Conservation (phyloP, 2,797 vertebrate species). For the Dendrocincla tyrannina region DNA sequence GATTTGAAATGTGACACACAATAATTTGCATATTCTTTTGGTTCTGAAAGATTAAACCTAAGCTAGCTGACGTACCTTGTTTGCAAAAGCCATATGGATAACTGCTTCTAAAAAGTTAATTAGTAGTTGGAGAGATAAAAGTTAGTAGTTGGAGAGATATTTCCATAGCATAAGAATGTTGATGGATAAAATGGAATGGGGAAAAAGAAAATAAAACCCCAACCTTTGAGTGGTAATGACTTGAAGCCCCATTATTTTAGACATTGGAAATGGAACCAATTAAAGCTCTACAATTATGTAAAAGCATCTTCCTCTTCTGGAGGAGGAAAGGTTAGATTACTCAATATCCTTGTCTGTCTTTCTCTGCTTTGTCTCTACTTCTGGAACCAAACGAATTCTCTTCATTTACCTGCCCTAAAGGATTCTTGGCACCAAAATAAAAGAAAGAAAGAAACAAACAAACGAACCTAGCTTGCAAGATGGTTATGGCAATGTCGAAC, state of each 20-base stretch:
- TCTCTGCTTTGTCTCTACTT: not conserved
- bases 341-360: not conserved
- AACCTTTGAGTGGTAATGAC: not conserved
- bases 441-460: not conserved
- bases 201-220: rapidly evolving
- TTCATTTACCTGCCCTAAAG: not conserved
- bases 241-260: not conserved
- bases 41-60: not conserved
- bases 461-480: not conserved
- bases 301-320: not conserved
- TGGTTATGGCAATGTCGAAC: rapidly evolving
- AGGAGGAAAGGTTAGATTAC: not conserved
- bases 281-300: not conserved
- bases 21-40: not conserved
- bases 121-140: not conserved
- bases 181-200: not conserved
- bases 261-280: not conserved
- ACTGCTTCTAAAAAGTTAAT: rapidly evolving
- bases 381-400: not conserved
- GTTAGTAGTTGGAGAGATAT: not conserved
- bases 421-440: not conserved
- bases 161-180: not conserved
- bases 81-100: not conserved
- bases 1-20: not conserved
- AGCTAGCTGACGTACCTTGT: not conserved